Conservation (phyloP, 2,888 invertebrate species). For the Hypolimnas misippus region DNA sequence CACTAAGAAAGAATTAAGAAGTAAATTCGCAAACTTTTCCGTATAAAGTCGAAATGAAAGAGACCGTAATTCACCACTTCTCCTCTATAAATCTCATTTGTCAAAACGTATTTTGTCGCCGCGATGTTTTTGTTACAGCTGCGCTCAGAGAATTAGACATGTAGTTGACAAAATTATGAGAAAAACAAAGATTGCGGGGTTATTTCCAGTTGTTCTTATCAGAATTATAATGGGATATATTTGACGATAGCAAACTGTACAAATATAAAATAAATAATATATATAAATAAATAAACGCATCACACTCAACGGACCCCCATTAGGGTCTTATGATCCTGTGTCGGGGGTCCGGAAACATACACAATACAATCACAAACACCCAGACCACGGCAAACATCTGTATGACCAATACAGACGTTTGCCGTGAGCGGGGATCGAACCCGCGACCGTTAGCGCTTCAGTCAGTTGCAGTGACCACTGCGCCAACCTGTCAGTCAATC, state of each 20-base stretch:
- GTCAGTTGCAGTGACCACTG: too few relatives aligned
- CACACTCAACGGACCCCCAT: too few relatives aligned
- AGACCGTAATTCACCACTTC: background rate
- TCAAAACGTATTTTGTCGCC: background rate
- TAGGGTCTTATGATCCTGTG: too few relatives aligned
- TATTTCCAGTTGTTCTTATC: background rate
- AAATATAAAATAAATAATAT: too few relatives aligned
- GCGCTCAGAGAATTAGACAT: background rate
- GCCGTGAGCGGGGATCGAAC: too few relatives aligned
- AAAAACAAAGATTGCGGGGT: background rate
- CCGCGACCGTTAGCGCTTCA: too few relatives aligned
- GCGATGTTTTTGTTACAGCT: slow-evolving; percentile 6
- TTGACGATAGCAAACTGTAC: background rate
- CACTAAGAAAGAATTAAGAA: background rate
- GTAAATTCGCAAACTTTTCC: background rate
- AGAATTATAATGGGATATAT: background rate
- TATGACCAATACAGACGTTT: too few relatives aligned
- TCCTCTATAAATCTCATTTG: background rate
- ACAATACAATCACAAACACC: too few relatives aligned
- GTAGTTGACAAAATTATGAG: slow-evolving; percentile 1
- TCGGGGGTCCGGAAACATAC: too few relatives aligned
- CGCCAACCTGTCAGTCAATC: too few relatives aligned
- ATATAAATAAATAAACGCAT: too few relatives aligned
- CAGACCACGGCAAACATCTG: too few relatives aligned
- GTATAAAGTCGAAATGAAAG: background rate